Evolutionary conservation across 2,888 invertebrate species (phyloP).

Genomic region (Caenorhabditis imperialis): DNA sequence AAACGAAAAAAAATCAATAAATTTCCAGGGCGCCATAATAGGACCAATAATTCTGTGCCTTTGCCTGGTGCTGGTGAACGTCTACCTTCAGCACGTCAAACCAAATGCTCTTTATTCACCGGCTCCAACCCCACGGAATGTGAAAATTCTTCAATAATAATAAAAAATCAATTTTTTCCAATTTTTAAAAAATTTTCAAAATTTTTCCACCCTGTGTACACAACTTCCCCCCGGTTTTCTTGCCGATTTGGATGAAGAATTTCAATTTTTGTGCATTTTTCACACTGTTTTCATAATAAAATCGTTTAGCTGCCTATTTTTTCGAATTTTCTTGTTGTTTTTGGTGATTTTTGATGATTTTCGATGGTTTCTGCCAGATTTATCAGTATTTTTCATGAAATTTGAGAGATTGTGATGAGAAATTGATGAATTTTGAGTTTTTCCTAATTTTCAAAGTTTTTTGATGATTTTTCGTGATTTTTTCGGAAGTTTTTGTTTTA

Average conservation of each 20-base stretch:
- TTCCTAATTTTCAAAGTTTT: no score
- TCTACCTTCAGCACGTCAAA: slow-evolving; percentile 73
- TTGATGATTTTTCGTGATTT: no score
- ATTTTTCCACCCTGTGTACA: slow-evolving; percentile 2
- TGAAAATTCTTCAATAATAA: slow-evolving; percentile 1
- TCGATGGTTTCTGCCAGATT: background rate
- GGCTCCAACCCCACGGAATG: slow-evolving; percentile 26
- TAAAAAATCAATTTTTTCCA: no score
- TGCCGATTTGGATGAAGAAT: slow-evolving; percentile 26
- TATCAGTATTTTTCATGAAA: background rate
- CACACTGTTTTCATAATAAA: slow-evolving; percentile 28
- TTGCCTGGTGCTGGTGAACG: slow-evolving; percentile 90
- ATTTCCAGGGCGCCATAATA: slow-evolving; percentile 90
- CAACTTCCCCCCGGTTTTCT: slow-evolving; percentile 6
- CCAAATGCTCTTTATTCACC: slow-evolving; percentile 42
- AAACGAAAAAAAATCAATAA: no score
- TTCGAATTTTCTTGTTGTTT: background rate
- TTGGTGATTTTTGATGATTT: background rate
- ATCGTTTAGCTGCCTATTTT: background rate
- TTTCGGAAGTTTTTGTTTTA: no score
- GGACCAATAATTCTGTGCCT: slow-evolving; percentile 95
- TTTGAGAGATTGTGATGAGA: no score
- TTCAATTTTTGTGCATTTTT: background rate
- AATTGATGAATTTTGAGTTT: no score
- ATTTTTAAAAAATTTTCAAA: no score